A percentile compares a stretch with the other conserved stretches of the same genome.
phyloP scores from a whole-genome alignment of 2,888 invertebrate genomes.

The Operophtera brumata region DNA sequence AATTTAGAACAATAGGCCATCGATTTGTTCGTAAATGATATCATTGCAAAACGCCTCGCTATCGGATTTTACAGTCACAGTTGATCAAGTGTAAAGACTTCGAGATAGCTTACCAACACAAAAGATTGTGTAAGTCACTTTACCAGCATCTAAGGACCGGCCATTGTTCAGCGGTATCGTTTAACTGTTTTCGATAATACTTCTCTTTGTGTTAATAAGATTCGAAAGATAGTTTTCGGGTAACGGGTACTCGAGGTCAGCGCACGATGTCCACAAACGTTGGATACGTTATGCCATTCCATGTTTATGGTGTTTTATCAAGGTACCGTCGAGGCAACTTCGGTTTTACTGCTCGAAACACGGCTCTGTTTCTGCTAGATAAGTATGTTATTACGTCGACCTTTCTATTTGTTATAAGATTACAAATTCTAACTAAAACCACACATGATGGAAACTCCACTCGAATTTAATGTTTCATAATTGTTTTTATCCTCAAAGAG shows the following conservation, averaged over 20 bases:
- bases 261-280: slow-evolving; percentile 51
- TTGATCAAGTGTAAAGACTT: slow-evolving; percentile 35
- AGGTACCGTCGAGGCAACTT: slow-evolving; percentile 58
- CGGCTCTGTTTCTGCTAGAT: slow-evolving; percentile 41
- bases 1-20: slow-evolving; percentile 16
- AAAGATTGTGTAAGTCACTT: slow-evolving; percentile 49
- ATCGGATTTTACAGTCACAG: slow-evolving; percentile 44
- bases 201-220: slow-evolving; percentile 35
- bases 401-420: background rate
- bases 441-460: too few relatives aligned
- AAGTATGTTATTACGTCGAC: slow-evolving; percentile 24
- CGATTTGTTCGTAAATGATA: slow-evolving; percentile 15
- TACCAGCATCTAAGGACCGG: slow-evolving; percentile 45
- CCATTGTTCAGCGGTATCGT: slow-evolving; percentile 42
- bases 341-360: slow-evolving; percentile 51
- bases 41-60: slow-evolving; percentile 35
- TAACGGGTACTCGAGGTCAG: slow-evolving; percentile 64
- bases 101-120: slow-evolving; percentile 37
- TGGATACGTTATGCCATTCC: slow-evolving; percentile 48
- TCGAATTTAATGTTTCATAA: too few relatives aligned
- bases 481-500: background rate
- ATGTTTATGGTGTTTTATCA: slow-evolving; percentile 67
- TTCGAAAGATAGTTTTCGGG: slow-evolving; percentile 55
- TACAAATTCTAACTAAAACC: background rate
- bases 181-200: slow-evolving; percentile 41